Base-by-base conservation (phyloP, 2,797 vertebrate species). In the Pseudochirops corinnae region DNA sequence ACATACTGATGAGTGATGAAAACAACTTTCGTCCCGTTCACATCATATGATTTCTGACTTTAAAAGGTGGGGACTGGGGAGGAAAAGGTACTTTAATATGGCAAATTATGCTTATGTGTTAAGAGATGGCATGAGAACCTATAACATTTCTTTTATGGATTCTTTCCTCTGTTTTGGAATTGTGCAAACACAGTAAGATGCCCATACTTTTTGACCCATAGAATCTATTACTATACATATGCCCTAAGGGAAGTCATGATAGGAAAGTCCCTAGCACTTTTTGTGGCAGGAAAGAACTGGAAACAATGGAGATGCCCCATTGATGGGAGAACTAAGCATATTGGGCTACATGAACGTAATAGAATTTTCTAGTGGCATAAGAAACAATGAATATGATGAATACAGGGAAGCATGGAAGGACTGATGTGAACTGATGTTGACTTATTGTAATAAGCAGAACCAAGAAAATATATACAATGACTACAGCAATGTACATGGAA, bases 111-210 rank as follows among this genome's bases (percentile, higher is more conserved):
- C 91, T 60, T 29, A 6, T 55, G 67, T 11, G 29, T 28, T 62
- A 33, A 33, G 60, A 94, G 56, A n/a, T n/a, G n/a, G n/a, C n/a
- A n/a, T n/a, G n/a, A n/a, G n/a, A n/a, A n/a, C n/a, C n/a, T n/a
- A n/a, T n/a, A n/a, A n/a, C 50, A 91, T 56, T 96, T 97, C 94
- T 96, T 94, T 93, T 93, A 96, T 95, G 56, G 95, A 95, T 90
- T 91, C 57, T 93, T 55, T 92, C 60, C 97, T 52, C 0, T 26
- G 11, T 87, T 87, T 87, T 87, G 74, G 74, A 87, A 21, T 11
- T 50, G 74, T 82, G 3, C 24, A 50, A 28, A 87, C 26, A 26
- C 10, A 87, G 21, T 50, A 87, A 46, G 46, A 87, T 50, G 18
- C 26, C 39, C 39, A 50, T 50, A 50, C 18, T 11, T 50, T 87